Evolutionary conservation across 2,113 vertebrate species (phyloP), one percentile per base, ranked within the genome.

Genomic region (Phyllostomus discolor): DNA sequence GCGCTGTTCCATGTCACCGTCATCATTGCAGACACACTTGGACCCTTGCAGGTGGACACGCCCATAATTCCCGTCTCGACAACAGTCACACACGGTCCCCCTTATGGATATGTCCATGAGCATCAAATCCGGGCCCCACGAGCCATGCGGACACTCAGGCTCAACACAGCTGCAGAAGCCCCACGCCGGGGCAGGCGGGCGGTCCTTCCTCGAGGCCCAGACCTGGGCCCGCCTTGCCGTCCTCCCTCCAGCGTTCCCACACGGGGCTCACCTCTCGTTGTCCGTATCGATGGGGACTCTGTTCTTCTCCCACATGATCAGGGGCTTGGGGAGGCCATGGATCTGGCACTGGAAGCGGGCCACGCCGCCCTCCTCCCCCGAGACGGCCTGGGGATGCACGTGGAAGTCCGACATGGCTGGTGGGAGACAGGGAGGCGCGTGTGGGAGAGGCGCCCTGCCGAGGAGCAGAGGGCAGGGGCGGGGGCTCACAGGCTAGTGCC

Each of bases 301-400:
- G 94, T 99, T 99, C 98, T 99, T 99, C 90, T 99, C 99, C 99
- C 99, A 99, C 33, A 99, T 99, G 98, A 99, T 99, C 93, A 99
- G 97, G 0, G 99, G 99, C 96, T 99, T 99, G 31, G 99, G 99
- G 97, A 99, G 98, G 26, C 99, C 99, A 0, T 99, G 99, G 98
- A 99, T 99, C 98, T 99, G 99, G 98, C 99, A 99, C 98, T 99
- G 99, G 98, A 99, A 99, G 64, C 99, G 98, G 0, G 99, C 99
- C 20, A 99, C 99, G 0, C 99, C 99, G 0, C 99, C 98, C 97
- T 99, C 99, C 96, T 99, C 99, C 7, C 98, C 99, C 70, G 99
- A 98, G 0, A 99, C 98, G 0, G 99, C 99, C 97, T 99, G 99
- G 14, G 99, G 99, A 62, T 99, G 99, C 94, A 99, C 98, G 26